Evolutionary conservation across 1,140 invertebrate species (phyloP).

Genomic region (Scaptomyza graminum): DNA sequence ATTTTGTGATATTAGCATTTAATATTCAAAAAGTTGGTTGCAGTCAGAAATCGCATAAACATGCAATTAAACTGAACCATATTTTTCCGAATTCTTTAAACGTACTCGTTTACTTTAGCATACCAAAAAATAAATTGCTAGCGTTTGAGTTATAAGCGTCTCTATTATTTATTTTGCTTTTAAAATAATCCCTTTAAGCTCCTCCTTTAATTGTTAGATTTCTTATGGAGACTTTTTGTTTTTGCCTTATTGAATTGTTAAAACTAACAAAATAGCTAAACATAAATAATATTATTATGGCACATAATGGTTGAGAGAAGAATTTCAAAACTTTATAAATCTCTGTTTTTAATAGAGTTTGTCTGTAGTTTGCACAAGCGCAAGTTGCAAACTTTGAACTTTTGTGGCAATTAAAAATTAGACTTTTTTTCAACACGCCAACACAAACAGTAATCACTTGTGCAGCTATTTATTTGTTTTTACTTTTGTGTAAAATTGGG

Average conservation of each 20-base stretch:
- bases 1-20: conserved; percentile 4
- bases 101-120: background rate
- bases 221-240: too few species aligned
- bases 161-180: background rate
- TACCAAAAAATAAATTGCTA: background rate
- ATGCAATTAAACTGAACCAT: conserved; percentile 11
- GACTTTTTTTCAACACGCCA: background rate
- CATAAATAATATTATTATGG: too few species aligned
- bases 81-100: background rate
- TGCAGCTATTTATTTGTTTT: background rate
- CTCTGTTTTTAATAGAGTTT: background rate
- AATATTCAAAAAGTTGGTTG: conserved; percentile 33
- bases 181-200: background rate
- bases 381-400: background rate
- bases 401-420: background rate
- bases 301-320: background rate
- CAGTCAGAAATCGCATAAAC: conserved; percentile 30
- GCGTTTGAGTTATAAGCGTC: background rate
- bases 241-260: too few species aligned
- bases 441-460: background rate
- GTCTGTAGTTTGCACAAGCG: background rate
- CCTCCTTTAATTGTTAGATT: too few species aligned
- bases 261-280: too few species aligned
- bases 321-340: background rate
- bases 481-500: background rate